Evolutionary conservation across 2,888 invertebrate genomes (phyloP).

Genomic region (Tenthredo distinguenda): DNA sequence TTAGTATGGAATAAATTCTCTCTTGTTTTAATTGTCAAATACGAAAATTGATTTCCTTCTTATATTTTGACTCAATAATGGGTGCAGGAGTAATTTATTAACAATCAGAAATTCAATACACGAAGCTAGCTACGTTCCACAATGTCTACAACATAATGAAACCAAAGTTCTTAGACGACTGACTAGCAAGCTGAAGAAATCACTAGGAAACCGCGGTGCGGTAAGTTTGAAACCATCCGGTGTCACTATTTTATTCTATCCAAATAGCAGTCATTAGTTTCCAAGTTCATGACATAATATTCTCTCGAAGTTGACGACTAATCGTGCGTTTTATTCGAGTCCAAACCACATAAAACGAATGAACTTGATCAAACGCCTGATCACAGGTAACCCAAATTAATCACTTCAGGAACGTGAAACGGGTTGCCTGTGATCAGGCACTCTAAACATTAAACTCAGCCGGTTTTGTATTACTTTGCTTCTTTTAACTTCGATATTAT

Average conservation of each 20-base stretch:
- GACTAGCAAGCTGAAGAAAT: background rate
- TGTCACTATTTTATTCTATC: background rate
- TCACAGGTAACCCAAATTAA: background rate
- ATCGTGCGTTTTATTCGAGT: background rate
- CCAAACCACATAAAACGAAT: background rate
- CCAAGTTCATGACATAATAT: background rate
- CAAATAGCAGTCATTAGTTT: background rate
- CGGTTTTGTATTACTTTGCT: background rate
- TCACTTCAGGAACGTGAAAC: background rate
- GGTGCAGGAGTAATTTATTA: background rate
- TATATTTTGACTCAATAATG: background rate
- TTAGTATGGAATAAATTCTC: background rate
- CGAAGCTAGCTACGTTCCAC: background rate
- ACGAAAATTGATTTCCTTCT: background rate
- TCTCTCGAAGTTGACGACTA: background rate
- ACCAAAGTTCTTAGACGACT: background rate
- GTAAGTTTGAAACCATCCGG: background rate
- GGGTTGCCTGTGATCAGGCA: background rate
- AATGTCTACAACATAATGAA: background rate
- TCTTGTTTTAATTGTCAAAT: conserved; percentile 5
- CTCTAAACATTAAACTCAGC: background rate
- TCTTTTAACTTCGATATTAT: background rate
- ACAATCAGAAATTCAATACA: background rate
- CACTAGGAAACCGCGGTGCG: background rate
- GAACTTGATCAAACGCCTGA: background rate